phyloP scores from a whole-genome alignment of 2,888 invertebrate species.

The Sepioteuthis lessoniana region DNA sequence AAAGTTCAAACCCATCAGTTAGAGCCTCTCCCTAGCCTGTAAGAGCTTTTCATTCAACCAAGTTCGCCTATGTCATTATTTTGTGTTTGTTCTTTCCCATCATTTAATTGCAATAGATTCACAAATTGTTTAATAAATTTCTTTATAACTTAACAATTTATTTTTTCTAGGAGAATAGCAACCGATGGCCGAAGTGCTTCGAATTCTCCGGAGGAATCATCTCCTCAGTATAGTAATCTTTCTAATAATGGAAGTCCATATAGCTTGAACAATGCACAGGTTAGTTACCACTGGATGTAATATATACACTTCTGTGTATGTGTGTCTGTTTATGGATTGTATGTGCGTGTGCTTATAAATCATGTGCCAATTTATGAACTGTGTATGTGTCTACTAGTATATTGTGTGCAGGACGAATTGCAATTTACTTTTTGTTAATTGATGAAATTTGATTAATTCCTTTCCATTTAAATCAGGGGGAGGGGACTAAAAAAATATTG shows the following conservation, averaged over 20 bases:
- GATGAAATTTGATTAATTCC: too few species aligned
- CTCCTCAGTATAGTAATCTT: constrained; percentile 60
- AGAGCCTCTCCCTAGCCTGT: too few species aligned
- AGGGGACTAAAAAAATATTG: too few species aligned
- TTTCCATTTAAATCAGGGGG: too few species aligned
- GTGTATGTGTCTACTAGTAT: too few species aligned
- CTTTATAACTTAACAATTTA: not conserved
- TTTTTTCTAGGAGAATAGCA: constrained; percentile 62
- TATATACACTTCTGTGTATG: not conserved
- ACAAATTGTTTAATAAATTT: not conserved
- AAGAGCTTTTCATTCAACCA: too few species aligned
- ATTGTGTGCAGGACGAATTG: too few species aligned
- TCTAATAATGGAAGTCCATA: constrained; percentile 63
- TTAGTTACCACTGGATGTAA: not conserved
- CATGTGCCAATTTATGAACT: too few species aligned
- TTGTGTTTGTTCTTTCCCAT: not conserved
- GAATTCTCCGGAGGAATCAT: constrained; percentile 68
- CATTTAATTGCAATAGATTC: not conserved
- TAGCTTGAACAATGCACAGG: constrained; percentile 59
- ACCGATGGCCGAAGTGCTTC: constrained; percentile 56
- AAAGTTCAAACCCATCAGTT: too few species aligned
- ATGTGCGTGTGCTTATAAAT: too few species aligned
- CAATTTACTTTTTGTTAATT: too few species aligned
- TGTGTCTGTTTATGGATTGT: not conserved
- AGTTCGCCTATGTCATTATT: not conserved